Percentiles rank a stretch among this genome's conserved stretches.
Evolutionary conservation across 2,113 vertebrate genomes (phyloP).

Genomic region (Ancistrus triradiatus): DNA sequence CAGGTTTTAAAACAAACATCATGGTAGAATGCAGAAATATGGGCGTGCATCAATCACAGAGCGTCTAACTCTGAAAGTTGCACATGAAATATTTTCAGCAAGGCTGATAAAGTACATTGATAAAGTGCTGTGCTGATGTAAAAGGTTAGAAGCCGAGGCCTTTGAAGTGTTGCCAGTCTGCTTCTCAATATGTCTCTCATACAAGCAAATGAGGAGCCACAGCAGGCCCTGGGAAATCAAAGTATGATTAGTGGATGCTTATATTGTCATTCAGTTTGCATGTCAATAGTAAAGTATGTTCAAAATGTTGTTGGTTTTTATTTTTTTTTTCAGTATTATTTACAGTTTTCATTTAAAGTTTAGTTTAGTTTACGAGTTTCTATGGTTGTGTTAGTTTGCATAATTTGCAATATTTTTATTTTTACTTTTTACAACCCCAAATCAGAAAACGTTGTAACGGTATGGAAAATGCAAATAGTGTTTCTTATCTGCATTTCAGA

Average conservation of each 20-base stretch:
- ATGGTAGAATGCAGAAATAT: constrained; percentile 30
- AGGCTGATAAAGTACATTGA: constrained; percentile 42
- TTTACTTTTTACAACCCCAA: too few relatives aligned
- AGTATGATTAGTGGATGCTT: constrained; percentile 33
- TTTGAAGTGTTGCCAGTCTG: constrained; percentile 51
- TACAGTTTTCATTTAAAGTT: not conserved
- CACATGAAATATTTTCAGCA: constrained; percentile 46
- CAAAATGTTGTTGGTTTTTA: not conserved
- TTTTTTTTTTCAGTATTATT: not conserved
- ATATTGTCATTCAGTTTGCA: constrained; percentile 6
- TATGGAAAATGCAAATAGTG: too few relatives aligned
- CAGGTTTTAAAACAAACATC: constrained; percentile 42
- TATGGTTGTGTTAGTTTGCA: too few relatives aligned
- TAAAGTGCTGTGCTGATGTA: constrained; percentile 43
- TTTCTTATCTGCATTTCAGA: too few relatives aligned
- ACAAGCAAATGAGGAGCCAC: constrained; percentile 35
- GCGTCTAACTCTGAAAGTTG: constrained; percentile 26
- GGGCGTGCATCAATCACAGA: constrained; percentile 33
- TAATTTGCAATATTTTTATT: too few relatives aligned
- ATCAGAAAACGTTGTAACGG: too few relatives aligned
- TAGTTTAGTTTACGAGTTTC: too few relatives aligned
- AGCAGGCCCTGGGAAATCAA: not conserved
- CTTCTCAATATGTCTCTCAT: constrained; percentile 47
- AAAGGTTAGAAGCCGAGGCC: constrained; percentile 32
- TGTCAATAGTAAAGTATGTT: too few relatives aligned